Percentiles rank a stretch among this genome's conserved stretches.
These are phyloP conservation scores for Tapera naevia DNA, from an alignment of 2,797 vertebrate genomes.

Conservation along the genomic window DNA sequence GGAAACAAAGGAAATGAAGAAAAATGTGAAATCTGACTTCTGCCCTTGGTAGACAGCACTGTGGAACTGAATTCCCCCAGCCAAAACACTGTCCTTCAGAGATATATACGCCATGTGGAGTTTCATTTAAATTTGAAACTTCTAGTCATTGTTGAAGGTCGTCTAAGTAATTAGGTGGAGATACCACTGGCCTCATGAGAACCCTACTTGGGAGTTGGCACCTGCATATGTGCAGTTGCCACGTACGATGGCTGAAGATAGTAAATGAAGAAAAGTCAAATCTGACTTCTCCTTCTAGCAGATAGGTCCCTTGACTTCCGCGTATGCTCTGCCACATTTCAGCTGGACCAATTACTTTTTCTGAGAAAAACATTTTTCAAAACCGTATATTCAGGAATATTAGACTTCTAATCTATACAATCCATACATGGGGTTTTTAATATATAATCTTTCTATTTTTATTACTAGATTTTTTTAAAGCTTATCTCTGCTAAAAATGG, in stretches of 20 bases:
- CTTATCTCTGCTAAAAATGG: background rate
- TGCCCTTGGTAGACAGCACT: background rate
- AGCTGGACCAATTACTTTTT: background rate
- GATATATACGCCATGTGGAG: background rate
- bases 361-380: background rate
- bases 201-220: background rate
- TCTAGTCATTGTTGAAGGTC: background rate
- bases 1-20: background rate
- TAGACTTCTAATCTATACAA: background rate
- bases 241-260: background rate
- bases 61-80: background rate
- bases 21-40: background rate
- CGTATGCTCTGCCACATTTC: background rate
- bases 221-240: background rate
- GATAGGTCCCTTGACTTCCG: background rate
- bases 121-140: background rate
- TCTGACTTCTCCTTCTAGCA: background rate
- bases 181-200: background rate
- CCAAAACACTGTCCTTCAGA: fast-evolving
- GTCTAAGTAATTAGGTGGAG: background rate
- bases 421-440: too few relatives aligned
- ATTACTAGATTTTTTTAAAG: background rate
- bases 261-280: background rate
- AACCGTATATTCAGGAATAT: background rate
- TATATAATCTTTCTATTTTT: background rate